Evolutionary conservation across 2,797 vertebrate species (phyloP).

Genomic region (Vultur gryphus): DNA sequence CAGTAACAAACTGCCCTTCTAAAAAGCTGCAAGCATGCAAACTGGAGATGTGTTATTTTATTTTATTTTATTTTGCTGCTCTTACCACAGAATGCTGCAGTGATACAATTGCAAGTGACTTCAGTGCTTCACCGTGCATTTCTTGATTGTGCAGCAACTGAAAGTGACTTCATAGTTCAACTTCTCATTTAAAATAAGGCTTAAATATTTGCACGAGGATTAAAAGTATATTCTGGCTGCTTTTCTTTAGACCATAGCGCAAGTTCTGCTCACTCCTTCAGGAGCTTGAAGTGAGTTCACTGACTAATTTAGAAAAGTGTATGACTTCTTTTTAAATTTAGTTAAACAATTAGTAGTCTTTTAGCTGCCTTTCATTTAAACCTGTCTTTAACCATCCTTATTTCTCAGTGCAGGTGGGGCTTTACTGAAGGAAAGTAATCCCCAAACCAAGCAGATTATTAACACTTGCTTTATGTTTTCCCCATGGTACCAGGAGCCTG

Average conservation of each 20-base stretch:
- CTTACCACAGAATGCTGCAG: not conserved
- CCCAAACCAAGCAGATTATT: not conserved
- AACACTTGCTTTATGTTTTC: not conserved
- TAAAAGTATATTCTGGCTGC: not conserved
- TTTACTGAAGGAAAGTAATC: not conserved
- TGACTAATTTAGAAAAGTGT: not conserved
- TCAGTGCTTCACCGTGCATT: not conserved
- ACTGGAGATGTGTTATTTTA: not conserved
- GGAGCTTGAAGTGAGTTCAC: not conserved
- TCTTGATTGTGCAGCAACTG: not conserved
- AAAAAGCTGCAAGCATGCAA: not conserved
- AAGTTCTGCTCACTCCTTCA: not conserved
- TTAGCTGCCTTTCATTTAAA: not conserved
- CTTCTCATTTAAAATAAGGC: not conserved
- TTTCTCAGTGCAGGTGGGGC: not conserved
- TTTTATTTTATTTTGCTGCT: not conserved
- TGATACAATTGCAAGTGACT: not conserved
- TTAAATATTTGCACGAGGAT: not conserved
- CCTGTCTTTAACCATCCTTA: not conserved
- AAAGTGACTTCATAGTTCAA: not conserved
- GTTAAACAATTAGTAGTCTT: not conserved
- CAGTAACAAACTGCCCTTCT: not conserved
- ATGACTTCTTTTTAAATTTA: not conserved
- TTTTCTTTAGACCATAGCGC: not conserved
- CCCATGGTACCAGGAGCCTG: rapidly evolving